Evolutionary conservation across 1,140 invertebrate genomes (phyloP).

Genomic region (Musca domestica): DNA sequence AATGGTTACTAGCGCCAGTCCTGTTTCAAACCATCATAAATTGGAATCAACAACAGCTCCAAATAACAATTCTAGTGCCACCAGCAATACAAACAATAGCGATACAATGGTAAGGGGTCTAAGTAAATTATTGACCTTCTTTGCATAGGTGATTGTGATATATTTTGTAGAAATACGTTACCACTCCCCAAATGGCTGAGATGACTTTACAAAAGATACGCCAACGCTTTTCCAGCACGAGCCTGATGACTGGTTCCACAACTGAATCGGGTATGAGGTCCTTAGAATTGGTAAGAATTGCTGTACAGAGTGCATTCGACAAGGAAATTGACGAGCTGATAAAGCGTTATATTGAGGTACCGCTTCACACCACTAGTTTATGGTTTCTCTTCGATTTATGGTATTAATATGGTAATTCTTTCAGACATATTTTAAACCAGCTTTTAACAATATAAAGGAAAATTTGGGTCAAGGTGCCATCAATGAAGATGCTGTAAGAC

Average conservation of each 20-base stretch:
- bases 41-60: neutral
- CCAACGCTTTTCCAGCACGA: conserved; percentile 38
- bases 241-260: conserved; percentile 34
- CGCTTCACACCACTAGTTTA: neutral
- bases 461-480: conserved; percentile 48
- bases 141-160: neutral
- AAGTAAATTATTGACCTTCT: neutral
- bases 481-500: conserved; percentile 41
- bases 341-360: conserved; percentile 61
- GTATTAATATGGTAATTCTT: neutral
- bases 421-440: conserved; percentile 49
- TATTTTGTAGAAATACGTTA: conserved; percentile 43
- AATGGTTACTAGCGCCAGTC: conserved; percentile 47
- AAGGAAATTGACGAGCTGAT: conserved; percentile 64
- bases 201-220: conserved; percentile 42
- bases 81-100: neutral
- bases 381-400: neutral
- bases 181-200: conserved; percentile 49
- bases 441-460: conserved; percentile 50
- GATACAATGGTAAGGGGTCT: conserved; percentile 29
- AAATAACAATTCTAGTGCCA: neutral
- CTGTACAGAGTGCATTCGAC: conserved; percentile 63
- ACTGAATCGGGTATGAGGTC: conserved; percentile 59
- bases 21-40: conserved; percentile 25
- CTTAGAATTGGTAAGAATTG: conserved; percentile 63